A percentile compares a stretch with the other conserved stretches of the same genome.
These are phyloP conservation scores for Beaufortia kweichowensis DNA, from an alignment of 2,113 vertebrate genomes.

Conservation along the genomic window DNA sequence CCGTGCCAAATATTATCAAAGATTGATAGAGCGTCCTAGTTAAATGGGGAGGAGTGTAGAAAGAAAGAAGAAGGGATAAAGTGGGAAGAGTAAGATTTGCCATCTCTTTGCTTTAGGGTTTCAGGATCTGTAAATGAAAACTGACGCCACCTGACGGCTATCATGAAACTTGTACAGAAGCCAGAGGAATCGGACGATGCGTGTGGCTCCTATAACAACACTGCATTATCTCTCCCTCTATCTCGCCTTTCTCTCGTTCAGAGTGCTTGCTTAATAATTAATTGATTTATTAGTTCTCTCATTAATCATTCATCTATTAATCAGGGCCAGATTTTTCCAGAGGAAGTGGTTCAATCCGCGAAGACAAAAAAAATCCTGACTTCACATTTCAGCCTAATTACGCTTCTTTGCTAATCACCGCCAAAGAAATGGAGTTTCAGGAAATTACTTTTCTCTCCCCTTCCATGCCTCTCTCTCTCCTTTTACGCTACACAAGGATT, in stretches of 20 bases:
- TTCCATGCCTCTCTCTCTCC: conserved; percentile 50
- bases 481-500: conserved; percentile 68
- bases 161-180: background rate
- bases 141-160: no score
- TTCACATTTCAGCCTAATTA: conserved; percentile 80
- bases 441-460: conserved; percentile 67
- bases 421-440: conserved; percentile 77
- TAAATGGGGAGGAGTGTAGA: conserved; percentile 59
- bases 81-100: conserved; percentile 1
- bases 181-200: background rate
- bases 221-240: background rate
- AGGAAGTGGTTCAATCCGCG: conserved; percentile 73
- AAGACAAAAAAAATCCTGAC: conserved; percentile 72
- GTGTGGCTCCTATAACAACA: conserved; percentile 34
- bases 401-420: conserved; percentile 76
- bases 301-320: conserved; percentile 83
- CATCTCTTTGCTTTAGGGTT: conserved; percentile 7
- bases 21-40: conserved; percentile 75
- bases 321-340: conserved; percentile 77
- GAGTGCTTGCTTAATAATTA: conserved; percentile 79
- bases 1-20: conserved; percentile 68
- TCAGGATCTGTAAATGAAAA: no score
- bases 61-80: conserved; percentile 36
- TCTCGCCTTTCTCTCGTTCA: conserved; percentile 63
- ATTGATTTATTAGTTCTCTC: conserved; percentile 80